These are phyloP conservation scores for Geotrupes spiniger DNA, from an alignment of 2,888 invertebrate genomes.

Conservation along the genomic window DNA sequence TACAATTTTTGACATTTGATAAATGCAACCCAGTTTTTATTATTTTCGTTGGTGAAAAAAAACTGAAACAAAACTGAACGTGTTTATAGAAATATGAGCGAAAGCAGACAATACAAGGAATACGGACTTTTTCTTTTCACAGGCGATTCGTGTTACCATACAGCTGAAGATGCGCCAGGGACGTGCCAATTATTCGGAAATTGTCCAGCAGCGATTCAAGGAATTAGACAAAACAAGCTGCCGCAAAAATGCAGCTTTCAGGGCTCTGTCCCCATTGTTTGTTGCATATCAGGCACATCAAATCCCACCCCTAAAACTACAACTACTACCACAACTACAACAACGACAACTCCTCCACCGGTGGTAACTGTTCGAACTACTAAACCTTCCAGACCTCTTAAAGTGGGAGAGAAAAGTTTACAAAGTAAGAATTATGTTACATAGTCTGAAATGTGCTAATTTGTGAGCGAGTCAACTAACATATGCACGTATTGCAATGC, in stretches of 20 bases:
- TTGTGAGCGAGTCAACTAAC: too few relatives aligned
- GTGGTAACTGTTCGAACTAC: too few relatives aligned
- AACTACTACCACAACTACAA: background rate
- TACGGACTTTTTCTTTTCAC: too few relatives aligned
- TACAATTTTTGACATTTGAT: too few relatives aligned
- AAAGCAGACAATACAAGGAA: too few relatives aligned
- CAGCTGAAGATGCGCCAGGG: background rate
- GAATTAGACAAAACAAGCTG: background rate
- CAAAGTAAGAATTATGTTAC: conserved; percentile 1
- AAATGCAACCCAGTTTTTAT: too few relatives aligned
- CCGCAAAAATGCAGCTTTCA: background rate
- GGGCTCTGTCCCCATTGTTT: background rate
- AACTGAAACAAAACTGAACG: too few relatives aligned
- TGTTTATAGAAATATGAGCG: too few relatives aligned
- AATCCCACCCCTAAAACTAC: background rate
- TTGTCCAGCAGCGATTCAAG: background rate
- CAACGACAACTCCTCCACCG: background rate
- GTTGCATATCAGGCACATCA: background rate
- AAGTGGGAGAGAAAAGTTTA: background rate
- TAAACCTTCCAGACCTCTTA: too few relatives aligned
- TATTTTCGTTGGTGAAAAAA: too few relatives aligned
- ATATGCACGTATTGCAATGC: too few relatives aligned
- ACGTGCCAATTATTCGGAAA: background rate
- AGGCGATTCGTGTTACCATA: conserved; percentile 1
- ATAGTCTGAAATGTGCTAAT: too few relatives aligned